These are phyloP conservation scores for Hypolimnas misippus DNA, from an alignment of 2,888 invertebrate genomes.

Conservation along the genomic window DNA sequence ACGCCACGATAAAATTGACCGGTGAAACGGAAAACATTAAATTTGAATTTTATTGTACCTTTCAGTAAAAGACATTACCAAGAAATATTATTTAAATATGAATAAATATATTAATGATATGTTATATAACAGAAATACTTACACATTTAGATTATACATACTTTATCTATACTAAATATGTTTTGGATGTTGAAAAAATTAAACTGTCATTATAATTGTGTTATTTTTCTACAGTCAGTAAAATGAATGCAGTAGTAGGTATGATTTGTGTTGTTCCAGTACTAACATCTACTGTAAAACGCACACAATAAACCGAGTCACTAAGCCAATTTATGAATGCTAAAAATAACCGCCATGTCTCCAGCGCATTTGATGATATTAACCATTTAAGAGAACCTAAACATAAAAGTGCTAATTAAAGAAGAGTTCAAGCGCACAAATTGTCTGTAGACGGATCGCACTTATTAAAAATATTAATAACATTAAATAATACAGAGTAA, in stretches of 20 bases:
- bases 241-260: not conserved
- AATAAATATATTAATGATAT: no score
- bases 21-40: slow-evolving; percentile 79
- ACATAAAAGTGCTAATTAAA: slow-evolving; percentile 48
- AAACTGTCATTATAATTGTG: not conserved
- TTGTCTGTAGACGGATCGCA: slow-evolving; percentile 1
- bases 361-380: slow-evolving; percentile 75
- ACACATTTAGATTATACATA: no score
- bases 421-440: slow-evolving; percentile 20
- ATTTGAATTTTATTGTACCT: slow-evolving; percentile 75
- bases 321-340: slow-evolving; percentile 83
- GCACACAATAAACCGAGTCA: slow-evolving; percentile 77
- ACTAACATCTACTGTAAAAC: slow-evolving; percentile 56
- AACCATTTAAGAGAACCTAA: slow-evolving; percentile 74
- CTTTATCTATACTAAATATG: no score
- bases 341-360: slow-evolving; percentile 81
- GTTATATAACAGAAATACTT: no score
- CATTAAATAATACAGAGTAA: not conserved
- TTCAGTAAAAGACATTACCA: slow-evolving; percentile 72
- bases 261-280: slow-evolving; percentile 41
- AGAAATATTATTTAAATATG: not conserved
- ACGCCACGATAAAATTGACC: slow-evolving; percentile 74
- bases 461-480: not conserved
- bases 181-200: not conserved
- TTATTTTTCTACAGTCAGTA: not conserved